Evolutionary conservation across 2,888 invertebrate species (phyloP).

Genomic region (Meteorus cinctellus): DNA sequence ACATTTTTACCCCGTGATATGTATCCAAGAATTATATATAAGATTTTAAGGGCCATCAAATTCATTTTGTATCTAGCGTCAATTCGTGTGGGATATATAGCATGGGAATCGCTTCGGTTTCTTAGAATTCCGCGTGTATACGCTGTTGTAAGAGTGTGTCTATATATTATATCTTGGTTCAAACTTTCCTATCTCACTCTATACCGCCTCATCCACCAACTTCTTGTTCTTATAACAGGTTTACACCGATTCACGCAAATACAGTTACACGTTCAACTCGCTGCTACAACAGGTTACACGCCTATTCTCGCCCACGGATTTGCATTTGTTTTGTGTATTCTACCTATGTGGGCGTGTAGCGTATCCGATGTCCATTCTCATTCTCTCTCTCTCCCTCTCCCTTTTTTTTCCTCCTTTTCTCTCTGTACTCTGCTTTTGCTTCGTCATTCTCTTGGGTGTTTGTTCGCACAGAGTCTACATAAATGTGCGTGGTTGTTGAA

Average conservation of each 20-base stretch:
- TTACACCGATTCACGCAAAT: slow-evolving; percentile 42
- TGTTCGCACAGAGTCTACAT: slow-evolving; percentile 26
- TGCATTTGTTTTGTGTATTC: slow-evolving; percentile 42
- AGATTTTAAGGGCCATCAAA: slow-evolving; percentile 28
- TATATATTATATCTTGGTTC: not conserved
- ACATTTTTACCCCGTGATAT: too few relatives aligned
- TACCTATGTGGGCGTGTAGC: slow-evolving; percentile 38
- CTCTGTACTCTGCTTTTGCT: slow-evolving; percentile 16
- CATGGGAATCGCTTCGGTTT: slow-evolving; percentile 32
- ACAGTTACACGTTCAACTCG: slow-evolving; percentile 43
- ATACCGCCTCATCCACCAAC: not conserved
- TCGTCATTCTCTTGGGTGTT: not conserved
- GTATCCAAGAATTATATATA: not conserved
- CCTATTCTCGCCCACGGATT: slow-evolving; percentile 50
- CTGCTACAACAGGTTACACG: slow-evolving; percentile 60
- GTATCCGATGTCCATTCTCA: slow-evolving; percentile 34
- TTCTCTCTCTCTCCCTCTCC: not conserved
- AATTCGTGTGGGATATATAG: slow-evolving; percentile 34
- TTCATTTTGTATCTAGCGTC: slow-evolving; percentile 29
- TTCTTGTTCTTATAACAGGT: slow-evolving; percentile 42
- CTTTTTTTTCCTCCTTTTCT: slow-evolving; percentile 13
- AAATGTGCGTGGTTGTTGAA: slow-evolving; percentile 27
- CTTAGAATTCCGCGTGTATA: slow-evolving; percentile 29
- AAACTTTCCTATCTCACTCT: not conserved
- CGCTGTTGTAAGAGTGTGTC: not conserved